These are phyloP conservation scores for Torymus tubicola DNA, from an alignment of 2,888 invertebrate species.

Conservation along the genomic window DNA sequence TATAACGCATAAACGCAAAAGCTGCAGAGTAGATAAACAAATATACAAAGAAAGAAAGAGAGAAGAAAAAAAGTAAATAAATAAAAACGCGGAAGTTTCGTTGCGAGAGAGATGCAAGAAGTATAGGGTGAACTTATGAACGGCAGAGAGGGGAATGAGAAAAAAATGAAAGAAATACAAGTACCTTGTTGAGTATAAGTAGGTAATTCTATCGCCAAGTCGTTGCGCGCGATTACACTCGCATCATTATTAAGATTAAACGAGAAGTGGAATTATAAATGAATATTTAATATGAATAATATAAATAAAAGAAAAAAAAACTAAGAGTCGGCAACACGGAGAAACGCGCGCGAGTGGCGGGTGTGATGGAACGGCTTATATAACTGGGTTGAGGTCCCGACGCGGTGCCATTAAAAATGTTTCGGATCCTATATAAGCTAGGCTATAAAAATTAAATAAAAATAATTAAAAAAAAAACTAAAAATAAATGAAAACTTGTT, in stretches of 20 bases:
- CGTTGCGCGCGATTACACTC: conserved; percentile 61
- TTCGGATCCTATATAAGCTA: conserved; percentile 19
- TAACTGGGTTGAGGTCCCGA: background rate
- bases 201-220: conserved; percentile 68
- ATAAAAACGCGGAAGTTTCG: background rate
- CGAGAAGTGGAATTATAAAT: conserved; percentile 37
- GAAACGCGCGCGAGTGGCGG: conserved; percentile 12
- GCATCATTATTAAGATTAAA: conserved; percentile 55
- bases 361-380: background rate
- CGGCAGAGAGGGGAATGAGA: conserved; percentile 56
- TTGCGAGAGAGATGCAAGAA: background rate
- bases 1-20: conserved; percentile 52
- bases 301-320: background rate
- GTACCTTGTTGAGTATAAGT: conserved; percentile 76
- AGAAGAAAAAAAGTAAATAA: conserved; percentile 1
- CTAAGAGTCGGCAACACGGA: conserved; percentile 16
- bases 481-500: conserved; percentile 24
- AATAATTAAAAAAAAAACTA: conserved; percentile 6
- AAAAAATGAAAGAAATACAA: conserved; percentile 59
- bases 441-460: too few species aligned
- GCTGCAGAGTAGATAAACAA: conserved; percentile 27
- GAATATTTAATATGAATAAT: conserved; percentile 6
- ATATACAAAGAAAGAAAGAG: conserved; percentile 44
- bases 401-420: conserved; percentile 34
- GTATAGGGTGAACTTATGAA: conserved; percentile 23